These are phyloP conservation scores for Poecilia velifera DNA, from an alignment of 2,797 vertebrate species.

Conservation along the genomic window DNA sequence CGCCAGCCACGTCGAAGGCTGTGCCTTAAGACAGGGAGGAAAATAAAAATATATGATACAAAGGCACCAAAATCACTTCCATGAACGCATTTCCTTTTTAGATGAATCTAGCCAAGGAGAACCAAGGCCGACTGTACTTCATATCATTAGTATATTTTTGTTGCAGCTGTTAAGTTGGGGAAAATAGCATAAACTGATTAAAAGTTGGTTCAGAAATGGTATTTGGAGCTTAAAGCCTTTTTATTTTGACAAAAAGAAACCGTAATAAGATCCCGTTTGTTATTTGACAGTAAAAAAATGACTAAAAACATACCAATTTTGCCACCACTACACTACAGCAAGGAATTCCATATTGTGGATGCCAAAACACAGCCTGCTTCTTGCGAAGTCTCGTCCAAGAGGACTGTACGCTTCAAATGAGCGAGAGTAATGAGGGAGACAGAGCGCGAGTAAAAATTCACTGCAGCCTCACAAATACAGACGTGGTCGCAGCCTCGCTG, in stretches of 20 bases:
- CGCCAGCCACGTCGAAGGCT: background rate
- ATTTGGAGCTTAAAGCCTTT: background rate
- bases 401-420: constrained; percentile 70
- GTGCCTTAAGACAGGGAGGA: background rate
- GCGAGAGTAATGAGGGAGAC: constrained; percentile 72
- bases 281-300: constrained; percentile 2
- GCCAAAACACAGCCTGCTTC: constrained; percentile 59
- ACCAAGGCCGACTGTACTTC: background rate
- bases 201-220: background rate
- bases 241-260: background rate
- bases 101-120: background rate
- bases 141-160: background rate
- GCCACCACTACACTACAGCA: background rate
- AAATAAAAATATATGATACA: background rate
- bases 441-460: constrained; percentile 62
- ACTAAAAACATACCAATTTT: background rate
- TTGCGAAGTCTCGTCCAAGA: constrained; percentile 61
- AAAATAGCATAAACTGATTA: background rate
- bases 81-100: background rate
- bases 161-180: background rate
- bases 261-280: background rate
- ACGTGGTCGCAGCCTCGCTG: constrained; percentile 31
- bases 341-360: constrained; percentile 26
- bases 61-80: background rate
- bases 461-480: constrained; percentile 63